phyloP scores from a whole-genome alignment of 2,888 invertebrate genomes.

The Blomia tropicalis region DNA sequence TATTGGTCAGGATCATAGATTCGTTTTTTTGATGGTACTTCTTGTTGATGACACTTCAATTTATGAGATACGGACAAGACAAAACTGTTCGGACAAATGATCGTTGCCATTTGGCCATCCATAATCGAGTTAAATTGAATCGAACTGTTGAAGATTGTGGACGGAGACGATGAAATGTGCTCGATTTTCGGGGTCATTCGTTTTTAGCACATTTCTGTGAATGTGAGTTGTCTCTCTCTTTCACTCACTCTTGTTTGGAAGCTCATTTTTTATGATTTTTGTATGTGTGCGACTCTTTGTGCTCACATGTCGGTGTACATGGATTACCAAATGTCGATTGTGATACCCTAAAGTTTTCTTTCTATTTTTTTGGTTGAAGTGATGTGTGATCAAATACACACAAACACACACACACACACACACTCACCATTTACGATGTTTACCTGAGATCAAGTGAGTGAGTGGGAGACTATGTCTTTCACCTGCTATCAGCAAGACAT shows the following conservation, averaged over 20 bases:
- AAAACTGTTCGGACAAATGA: background rate
- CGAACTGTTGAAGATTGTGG: background rate
- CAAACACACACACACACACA: background rate
- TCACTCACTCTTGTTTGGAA: too few relatives aligned
- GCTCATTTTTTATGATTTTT: slow-evolving; percentile 13
- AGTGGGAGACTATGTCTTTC: too few relatives aligned
- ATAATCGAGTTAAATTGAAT: slow-evolving; percentile 11
- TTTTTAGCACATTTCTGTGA: slow-evolving; percentile 15
- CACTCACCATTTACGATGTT: slow-evolving; percentile 10
- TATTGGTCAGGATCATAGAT: too few relatives aligned
- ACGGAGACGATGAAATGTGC: background rate
- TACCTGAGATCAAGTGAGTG: too few relatives aligned
- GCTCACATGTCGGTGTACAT: background rate
- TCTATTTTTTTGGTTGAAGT: too few relatives aligned
- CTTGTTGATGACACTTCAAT: slow-evolving; percentile 8
- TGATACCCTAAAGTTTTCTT: too few relatives aligned
- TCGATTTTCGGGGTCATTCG: background rate
- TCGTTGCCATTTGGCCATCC: background rate
- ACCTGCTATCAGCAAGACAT: too few relatives aligned
- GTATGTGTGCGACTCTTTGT: background rate
- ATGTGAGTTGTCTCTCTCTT: too few relatives aligned
- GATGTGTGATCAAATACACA: background rate
- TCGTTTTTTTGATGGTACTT: too few relatives aligned
- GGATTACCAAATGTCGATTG: too few relatives aligned
- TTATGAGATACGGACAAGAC: background rate